Percentiles rank a stretch among this genome's conserved stretches.
Evolutionary conservation across 2,888 invertebrate species (phyloP).

Genomic region (Mylabris sibirica): DNA sequence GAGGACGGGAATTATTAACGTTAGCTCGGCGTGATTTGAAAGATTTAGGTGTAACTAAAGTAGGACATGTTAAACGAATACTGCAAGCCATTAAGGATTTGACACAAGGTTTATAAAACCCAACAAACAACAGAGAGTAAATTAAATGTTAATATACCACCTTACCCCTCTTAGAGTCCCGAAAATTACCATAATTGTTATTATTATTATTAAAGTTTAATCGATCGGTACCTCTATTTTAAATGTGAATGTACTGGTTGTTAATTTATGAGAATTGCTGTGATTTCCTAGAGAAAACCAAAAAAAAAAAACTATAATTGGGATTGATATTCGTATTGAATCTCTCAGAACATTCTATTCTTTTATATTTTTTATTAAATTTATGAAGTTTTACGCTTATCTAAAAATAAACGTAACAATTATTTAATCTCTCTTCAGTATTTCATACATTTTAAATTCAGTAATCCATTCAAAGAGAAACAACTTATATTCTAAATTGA

Average conservation of each 20-base stretch:
- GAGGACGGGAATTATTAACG: slow-evolving; percentile 86
- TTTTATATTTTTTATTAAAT: slow-evolving; percentile 29
- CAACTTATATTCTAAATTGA: slow-evolving; percentile 60
- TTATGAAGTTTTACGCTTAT: slow-evolving; percentile 33
- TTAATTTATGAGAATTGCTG: slow-evolving; percentile 34
- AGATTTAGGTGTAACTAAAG: slow-evolving; percentile 92
- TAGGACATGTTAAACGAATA: slow-evolving; percentile 95
- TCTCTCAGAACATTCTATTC: slow-evolving; percentile 34
- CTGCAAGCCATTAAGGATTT: slow-evolving; percentile 91
- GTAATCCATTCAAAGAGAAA: slow-evolving; percentile 27
- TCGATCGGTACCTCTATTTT: slow-evolving; percentile 19
- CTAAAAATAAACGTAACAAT: slow-evolving; percentile 15
- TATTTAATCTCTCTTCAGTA: slow-evolving; percentile 23
- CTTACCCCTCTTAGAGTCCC: not conserved
- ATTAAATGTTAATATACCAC: not conserved
- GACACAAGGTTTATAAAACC: slow-evolving; percentile 57
- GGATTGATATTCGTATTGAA: slow-evolving; percentile 21
- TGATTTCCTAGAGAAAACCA: slow-evolving; percentile 26
- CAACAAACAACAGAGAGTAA: not conserved
- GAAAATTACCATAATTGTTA: not conserved
- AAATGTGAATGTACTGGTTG: slow-evolving; percentile 26
- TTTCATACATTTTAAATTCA: slow-evolving; percentile 16
- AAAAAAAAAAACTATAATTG: slow-evolving; percentile 20
- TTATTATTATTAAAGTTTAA: not conserved
- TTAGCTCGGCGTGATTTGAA: slow-evolving; percentile 86